Evolutionary conservation across 2,888 invertebrate species (phyloP).

Genomic region (Anthophora plumipes): DNA sequence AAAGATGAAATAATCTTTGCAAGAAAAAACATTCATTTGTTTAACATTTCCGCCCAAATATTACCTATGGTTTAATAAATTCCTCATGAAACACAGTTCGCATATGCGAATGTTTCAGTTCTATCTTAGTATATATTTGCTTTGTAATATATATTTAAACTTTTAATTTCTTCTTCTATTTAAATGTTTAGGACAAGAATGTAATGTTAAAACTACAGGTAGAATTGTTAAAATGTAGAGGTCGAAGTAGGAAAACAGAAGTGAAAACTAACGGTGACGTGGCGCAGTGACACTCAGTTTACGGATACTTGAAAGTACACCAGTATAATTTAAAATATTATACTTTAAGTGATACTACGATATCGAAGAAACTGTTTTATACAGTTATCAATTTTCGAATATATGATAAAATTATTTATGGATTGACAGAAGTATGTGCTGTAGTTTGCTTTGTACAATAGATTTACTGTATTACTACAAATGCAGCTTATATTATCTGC

Average conservation of each 20-base stretch:
- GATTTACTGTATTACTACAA: not conserved
- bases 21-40: not conserved
- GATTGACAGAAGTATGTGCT: not conserved
- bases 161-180: not conserved
- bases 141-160: not conserved
- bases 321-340: not conserved
- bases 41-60: not conserved
- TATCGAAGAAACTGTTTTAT: not conserved
- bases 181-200: not conserved
- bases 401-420: not conserved
- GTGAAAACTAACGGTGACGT: constrained; percentile 81
- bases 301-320: constrained; percentile 54
- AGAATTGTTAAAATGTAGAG: constrained; percentile 54
- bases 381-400: not conserved
- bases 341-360: not conserved
- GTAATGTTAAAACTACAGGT: constrained; percentile 29
- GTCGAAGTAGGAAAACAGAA: constrained; percentile 64
- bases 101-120: not conserved
- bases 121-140: not conserved
- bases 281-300: constrained; percentile 77
- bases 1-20: not conserved
- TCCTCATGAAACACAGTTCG: not conserved
- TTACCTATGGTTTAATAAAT: not conserved
- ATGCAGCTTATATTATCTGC: not conserved
- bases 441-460: not conserved